Percentiles rank a stretch among this genome's conserved stretches.
These are phyloP conservation scores for Peromyscus polionotus DNA, from an alignment of 2,113 vertebrate species.

Conservation along the genomic window DNA sequence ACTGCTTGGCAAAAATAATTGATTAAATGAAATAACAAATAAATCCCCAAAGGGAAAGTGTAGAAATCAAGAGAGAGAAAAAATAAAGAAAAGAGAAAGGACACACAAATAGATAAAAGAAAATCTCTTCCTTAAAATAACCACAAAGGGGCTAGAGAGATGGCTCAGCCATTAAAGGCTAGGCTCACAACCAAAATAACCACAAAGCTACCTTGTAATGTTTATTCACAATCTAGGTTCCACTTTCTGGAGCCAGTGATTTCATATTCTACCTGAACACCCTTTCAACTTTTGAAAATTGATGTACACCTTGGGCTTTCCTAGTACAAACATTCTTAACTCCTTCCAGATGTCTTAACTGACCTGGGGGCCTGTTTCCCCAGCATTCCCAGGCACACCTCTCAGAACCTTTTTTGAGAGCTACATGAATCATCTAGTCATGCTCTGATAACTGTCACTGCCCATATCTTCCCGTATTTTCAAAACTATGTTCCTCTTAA, in stretches of 20 bases:
- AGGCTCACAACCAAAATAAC: background rate
- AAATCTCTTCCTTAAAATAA: background rate
- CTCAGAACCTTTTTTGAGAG: background rate
- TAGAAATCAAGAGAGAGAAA: background rate
- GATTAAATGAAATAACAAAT: background rate
- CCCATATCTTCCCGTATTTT: background rate
- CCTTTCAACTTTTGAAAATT: slow-evolving; percentile 40
- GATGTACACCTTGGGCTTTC: background rate
- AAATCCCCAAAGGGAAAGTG: background rate
- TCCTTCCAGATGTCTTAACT: slow-evolving; percentile 13
- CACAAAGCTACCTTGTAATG: background rate
- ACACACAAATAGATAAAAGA: background rate
- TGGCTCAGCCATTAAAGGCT: background rate
- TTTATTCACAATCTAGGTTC: background rate
- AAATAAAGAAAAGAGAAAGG: background rate
- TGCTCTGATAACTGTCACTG: background rate
- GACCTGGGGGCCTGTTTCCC: slow-evolving; percentile 2
- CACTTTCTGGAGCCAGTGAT: background rate
- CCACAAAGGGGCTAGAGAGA: background rate
- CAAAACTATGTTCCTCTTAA: slow-evolving; percentile 36
- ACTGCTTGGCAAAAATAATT: background rate
- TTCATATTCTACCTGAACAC: background rate
- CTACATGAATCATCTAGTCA: background rate
- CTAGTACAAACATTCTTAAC: background rate
- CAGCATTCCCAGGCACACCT: background rate